Base-by-base conservation (phyloP, 2,888 invertebrate genomes). In the Platyscelio sp. region DNA sequence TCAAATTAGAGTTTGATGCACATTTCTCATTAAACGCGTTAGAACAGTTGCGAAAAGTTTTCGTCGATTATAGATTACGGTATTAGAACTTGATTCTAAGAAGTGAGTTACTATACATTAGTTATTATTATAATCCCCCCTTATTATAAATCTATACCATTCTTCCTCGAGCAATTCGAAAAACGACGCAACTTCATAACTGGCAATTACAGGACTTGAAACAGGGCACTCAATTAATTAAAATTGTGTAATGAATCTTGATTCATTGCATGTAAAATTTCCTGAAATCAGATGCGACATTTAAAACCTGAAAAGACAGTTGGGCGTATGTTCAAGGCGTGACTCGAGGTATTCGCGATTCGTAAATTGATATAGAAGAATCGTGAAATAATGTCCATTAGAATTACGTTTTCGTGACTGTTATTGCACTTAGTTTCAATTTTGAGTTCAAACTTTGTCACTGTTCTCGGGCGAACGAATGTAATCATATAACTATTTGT, bases 401-500 rank as follows among this genome's bases (percentile, higher is more conserved):
- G 78, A 85, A 85, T 81, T 61, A 65, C 70, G 54, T 90, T 91
- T 90, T 91, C 91, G 91, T 92, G 92, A 90, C 90, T 87, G 87
- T 87, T 89, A 90, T 90, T 91, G 90, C 89, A 90, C 91, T 92
- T 90, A 89, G 91, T 92, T 92, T 92, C 92, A 92, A 91, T 92
- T 92, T 91, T 89, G 91, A 90, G 91, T 90, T 91, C 87, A 87
- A 92, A 92, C 90, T 92, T 92, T 90, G 88, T 86, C 88, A 84
- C 85, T 68, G 71, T 81, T 79, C 87, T 87, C 87, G 83, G 88
- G 87, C 86, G 88, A 88, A 90, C 88, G 70, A 71, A 60, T 80
- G 83, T 88, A 89, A 91, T 90, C 88, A 89, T 86, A 84, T 82
- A 72, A 80, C 88, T 89, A 89, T 91, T 90, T 90, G 89, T 91